Evolutionary conservation across 2,888 invertebrate species (phyloP).

Genomic region (Mesorhabditis belari): DNA sequence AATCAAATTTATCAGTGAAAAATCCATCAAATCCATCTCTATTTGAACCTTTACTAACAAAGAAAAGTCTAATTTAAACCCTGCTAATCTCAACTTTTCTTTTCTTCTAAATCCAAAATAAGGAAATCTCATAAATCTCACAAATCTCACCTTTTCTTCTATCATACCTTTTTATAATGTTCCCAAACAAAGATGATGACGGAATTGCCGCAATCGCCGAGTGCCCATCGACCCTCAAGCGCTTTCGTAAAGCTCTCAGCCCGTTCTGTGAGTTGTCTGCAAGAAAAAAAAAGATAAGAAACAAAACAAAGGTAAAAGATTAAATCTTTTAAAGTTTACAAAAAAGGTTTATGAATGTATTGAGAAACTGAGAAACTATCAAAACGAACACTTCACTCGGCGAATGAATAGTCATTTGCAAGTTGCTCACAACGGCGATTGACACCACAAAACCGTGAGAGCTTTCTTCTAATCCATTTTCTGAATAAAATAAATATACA

Average conservation of each 20-base stretch:
- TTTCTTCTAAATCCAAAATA: too few relatives aligned
- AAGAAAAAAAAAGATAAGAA: slow-evolving; percentile 3
- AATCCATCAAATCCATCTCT: too few relatives aligned
- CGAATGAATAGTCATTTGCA: slow-evolving; percentile 51
- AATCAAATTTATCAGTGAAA: too few relatives aligned
- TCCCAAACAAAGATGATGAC: slow-evolving; percentile 52
- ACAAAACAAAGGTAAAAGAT: not conserved
- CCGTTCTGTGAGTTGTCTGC: slow-evolving; percentile 45
- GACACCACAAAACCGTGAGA: slow-evolving; percentile 51
- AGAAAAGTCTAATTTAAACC: too few relatives aligned
- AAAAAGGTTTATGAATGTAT: not conserved
- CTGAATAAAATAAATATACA: not conserved
- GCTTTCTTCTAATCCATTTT: slow-evolving; percentile 16
- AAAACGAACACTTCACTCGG: slow-evolving; percentile 45
- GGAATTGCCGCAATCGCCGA: slow-evolving; percentile 53
- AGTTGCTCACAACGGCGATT: slow-evolving; percentile 47
- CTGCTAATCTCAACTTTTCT: too few relatives aligned
- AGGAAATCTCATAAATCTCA: too few relatives aligned
- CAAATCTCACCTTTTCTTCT: too few relatives aligned
- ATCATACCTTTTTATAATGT: slow-evolving; percentile 52
- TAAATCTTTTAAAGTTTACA: too few relatives aligned
- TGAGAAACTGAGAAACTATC: not conserved
- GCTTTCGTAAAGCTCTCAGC: slow-evolving; percentile 48
- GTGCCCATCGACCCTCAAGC: slow-evolving; percentile 51
- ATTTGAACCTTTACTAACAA: too few relatives aligned